Evolutionary conservation across 2,113 vertebrate genomes (phyloP), one percentile per base, ranked within the genome.

Genomic region (Gymnorhina tibicen): DNA sequence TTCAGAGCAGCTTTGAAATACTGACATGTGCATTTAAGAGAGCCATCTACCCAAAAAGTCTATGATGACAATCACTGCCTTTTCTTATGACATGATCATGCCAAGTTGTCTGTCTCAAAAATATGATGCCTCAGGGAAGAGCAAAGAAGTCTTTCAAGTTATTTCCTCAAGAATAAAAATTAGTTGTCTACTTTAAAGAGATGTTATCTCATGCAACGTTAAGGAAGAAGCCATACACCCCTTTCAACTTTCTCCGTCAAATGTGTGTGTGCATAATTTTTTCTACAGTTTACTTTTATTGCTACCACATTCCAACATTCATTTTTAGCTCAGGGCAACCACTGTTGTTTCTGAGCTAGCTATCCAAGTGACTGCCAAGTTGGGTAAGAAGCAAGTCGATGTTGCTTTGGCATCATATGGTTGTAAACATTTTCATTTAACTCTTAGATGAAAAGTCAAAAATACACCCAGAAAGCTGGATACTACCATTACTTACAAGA

Each of bases 241-340:
- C 55, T 80, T 95, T 77, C 42, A 91, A 88, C 80, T 89, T 83
- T 78, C 84, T 64, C 68, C 73, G 77, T 95, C 55, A 85, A 79
- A 93, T 91, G 86, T 78, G 68, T 88, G 91, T 87, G 76, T 92
- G 84, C 58, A 63, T 72, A 86, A 91, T 93, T 95, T 92, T 92
- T 92, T 93, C 95, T 91, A 83, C 92, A 94, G 85, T 96, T 96
- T 95, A 93, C 94, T 95, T 95, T 90, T 94, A 96, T 87, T 95
- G 91, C 92, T 91, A 91, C 80, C 86, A 95, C 95, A 89, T 89
- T 92, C 80, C 92, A 95, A 69, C 64, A 91, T 58, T 93, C 85
- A 73, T 67, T 91, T 95, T 89, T 93, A 95, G 93, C 96, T 97
- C 91, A 95, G 83, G 91, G 94, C 96, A 97, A 93, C 86, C 91